phyloP scores from a whole-genome alignment of 2,113 vertebrate species.

The Protobothrops flavoviridis region DNA sequence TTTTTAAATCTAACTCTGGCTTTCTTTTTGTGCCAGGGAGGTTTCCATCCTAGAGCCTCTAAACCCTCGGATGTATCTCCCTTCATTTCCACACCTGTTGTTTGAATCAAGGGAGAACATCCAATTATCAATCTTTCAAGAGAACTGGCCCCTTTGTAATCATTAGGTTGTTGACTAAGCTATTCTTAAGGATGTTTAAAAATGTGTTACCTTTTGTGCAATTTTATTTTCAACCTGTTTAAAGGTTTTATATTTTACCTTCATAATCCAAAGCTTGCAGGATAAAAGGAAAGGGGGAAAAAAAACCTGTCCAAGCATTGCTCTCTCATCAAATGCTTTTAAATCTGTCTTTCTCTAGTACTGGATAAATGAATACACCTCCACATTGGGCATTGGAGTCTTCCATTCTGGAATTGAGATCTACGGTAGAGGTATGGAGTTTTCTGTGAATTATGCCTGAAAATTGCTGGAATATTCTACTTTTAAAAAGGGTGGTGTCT shows the following conservation, averaged over 20 bases:
- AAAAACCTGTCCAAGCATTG: background rate
- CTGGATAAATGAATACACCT: constrained; percentile 96
- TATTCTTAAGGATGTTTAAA: background rate
- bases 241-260: background rate
- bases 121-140: too few relatives aligned
- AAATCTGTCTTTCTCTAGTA: constrained; percentile 74
- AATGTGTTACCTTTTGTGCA: background rate
- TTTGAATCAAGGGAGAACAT: too few relatives aligned
- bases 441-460: constrained; percentile 33
- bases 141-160: too few relatives aligned
- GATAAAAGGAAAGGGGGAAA: constrained; percentile 10
- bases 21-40: too few relatives aligned
- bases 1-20: too few relatives aligned
- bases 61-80: too few relatives aligned
- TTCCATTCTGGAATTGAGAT: constrained; percentile 95
- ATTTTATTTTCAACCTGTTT: background rate
- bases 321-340: constrained; percentile 47
- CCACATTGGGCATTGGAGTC: constrained; percentile 92
- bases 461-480: background rate
- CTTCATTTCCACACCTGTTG: too few relatives aligned
- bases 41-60: too few relatives aligned
- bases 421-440: constrained; percentile 85
- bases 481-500: background rate
- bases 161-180: background rate
- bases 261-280: background rate